Evolutionary conservation across 2,113 vertebrate species (phyloP), one percentile per base, ranked within the genome.

Genomic region (Puma concolor): DNA sequence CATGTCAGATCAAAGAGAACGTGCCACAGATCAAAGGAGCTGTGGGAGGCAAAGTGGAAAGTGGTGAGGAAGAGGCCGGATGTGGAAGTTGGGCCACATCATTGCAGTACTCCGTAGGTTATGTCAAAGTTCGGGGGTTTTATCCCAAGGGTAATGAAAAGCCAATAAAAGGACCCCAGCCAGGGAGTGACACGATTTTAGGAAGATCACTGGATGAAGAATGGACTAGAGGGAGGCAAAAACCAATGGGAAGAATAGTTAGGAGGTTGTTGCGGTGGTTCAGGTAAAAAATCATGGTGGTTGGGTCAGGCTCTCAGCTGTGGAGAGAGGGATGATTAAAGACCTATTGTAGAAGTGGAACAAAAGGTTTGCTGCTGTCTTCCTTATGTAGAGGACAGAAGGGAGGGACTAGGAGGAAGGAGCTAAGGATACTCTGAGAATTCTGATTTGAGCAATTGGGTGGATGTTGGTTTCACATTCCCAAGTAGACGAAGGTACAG

Each of bases 121-220:
- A 67, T 25, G 9, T 82, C 60, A 79, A 71, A 33, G 29, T 88
- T 83, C n/a, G 29, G 57, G 12, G 27, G 14, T 88, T 91, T 89
- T 81, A 67, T 52, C n/a, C 77, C 41, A 76, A 85, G 38, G 29
- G 1, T 85, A 95, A 91, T 21, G 9, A 57, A 96, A 96, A 95
- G 15, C 12, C 69, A 93, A 27, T 48, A 69, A 84, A 76, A 88
- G 2, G 29, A 94, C n/a, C 41, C 19, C 52, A 90, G 33, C 16
- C 80, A 71, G 12, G 27, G 25, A 86, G 41, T 44, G 31, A 89
- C n/a, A 92, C 15, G 38, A 84, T 88, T 88, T 91, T 83, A 88
- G 48, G 72, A 81, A 50, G 69, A 79, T 66, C 14, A 54, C 41
- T 79, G 76, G 36, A 54, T 79, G 50, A 79, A 88, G n/a, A 79